Evolutionary conservation across 2,797 vertebrate genomes (phyloP), one percentile per base, ranked within the genome.

Genomic region (Xiphophorus birchmanni): DNA sequence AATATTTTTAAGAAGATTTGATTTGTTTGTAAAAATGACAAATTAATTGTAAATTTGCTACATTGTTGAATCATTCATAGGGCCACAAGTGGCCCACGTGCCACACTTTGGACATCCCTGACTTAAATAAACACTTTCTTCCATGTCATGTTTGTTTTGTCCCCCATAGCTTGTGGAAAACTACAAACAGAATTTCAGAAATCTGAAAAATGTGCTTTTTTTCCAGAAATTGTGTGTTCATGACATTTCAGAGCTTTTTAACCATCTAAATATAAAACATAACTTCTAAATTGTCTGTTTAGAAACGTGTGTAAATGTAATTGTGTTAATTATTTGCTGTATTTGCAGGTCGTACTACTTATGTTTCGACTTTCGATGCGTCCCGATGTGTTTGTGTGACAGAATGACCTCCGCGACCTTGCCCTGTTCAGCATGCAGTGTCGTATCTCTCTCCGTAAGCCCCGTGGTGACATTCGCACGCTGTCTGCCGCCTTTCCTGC

Each of bases 401-500:
- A 32, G 12, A 50, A 15, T 56, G 40, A 77, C 26, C 32, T 47
- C 47, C 15, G 13, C 37, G 45, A 35, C 56, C 44, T n/a, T 58
- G 29, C 52, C 48, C 60, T 48, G 58, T 35, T 67, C 58, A 71
- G 17, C 37, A 18, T 56, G 37, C 76, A 4, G 72, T 17, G 77
- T 74, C 76, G 82, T 74, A 45, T 80, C 65, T 52, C 29, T 40
- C 45, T 76, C 73, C 48, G 69, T 42, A 13, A 63, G 63, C 75
- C 48, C 79, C 73, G 60, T 60, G 83, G 79, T 88, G 81, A 80
- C 86, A 80, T 92, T 90, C 84, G 80, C 90, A 83, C 82, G 75
- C 84, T 75, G 90, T 94, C 90, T 94, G 88, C 87, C 81, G 86
- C 80, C 80, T 86, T 94, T 94, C 93, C 94, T 93, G 90, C 42